Percentiles rank a stretch among this genome's conserved stretches.
phyloP scores from a whole-genome alignment of 2,888 invertebrate genomes.

The Sclerodermus sp. region DNA sequence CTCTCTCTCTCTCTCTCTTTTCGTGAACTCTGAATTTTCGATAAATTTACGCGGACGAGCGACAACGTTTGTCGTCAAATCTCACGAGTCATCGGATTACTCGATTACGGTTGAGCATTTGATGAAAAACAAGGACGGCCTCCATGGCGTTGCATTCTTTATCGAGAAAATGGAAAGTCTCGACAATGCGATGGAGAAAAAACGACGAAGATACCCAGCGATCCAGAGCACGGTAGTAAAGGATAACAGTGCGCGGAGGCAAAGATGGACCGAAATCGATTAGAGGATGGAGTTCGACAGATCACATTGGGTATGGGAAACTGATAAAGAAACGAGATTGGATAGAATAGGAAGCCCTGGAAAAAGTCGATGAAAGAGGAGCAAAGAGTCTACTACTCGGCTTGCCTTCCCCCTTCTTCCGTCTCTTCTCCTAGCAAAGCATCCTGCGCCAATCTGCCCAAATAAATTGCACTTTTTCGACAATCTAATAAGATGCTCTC shows the following conservation, averaged over 20 bases:
- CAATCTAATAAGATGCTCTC: not conserved
- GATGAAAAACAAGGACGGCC: too few relatives aligned
- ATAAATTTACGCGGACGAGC: too few relatives aligned
- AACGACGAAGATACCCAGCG: not conserved
- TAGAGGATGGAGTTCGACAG: conserved; percentile 29
- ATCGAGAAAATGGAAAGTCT: too few relatives aligned
- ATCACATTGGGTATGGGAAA: conserved; percentile 32
- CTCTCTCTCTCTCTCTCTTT: too few relatives aligned
- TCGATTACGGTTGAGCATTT: too few relatives aligned
- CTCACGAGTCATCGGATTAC: too few relatives aligned
- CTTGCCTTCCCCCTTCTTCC: not conserved
- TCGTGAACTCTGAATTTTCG: too few relatives aligned
- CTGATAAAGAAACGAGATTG: conserved; percentile 42
- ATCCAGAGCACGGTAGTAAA: not conserved
- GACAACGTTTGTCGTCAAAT: too few relatives aligned
- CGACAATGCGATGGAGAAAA: not conserved
- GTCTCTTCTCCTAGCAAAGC: not conserved
- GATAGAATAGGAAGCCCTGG: conserved; percentile 40
- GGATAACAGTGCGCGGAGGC: not conserved
- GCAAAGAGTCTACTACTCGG: not conserved
- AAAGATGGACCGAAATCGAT: conserved; percentile 36
- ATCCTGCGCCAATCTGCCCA: not conserved
- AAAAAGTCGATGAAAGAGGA: conserved; percentile 41
- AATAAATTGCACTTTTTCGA: not conserved
- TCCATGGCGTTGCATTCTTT: too few relatives aligned